A percentile compares a stretch with the other conserved stretches of the same genome.
These are phyloP conservation scores for Drosophila bocki DNA, from an alignment of 1,140 invertebrate species.

Conservation along the genomic window DNA sequence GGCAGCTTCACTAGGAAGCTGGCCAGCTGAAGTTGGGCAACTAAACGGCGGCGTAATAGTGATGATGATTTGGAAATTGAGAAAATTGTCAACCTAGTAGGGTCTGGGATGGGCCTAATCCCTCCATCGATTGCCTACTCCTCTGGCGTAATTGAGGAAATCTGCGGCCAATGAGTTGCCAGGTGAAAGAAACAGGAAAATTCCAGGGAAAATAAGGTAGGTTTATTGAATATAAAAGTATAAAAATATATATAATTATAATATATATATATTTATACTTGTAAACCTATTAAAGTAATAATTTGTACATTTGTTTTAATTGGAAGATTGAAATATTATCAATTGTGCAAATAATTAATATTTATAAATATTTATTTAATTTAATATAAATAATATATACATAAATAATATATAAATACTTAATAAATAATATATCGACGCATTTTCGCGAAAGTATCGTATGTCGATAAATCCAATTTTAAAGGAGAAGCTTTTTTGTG, in stretches of 20 bases:
- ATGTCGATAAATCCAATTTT: too few species aligned
- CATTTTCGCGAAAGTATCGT: too few species aligned
- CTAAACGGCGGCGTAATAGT: constrained; percentile 22
- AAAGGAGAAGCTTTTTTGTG: too few species aligned
- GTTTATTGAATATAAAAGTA: background rate
- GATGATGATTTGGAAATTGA: constrained; percentile 47
- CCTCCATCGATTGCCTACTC: constrained; percentile 13
- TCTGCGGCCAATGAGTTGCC: constrained; percentile 7
- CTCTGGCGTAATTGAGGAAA: constrained; percentile 37
- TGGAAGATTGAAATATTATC: background rate
- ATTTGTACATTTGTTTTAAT: background rate
- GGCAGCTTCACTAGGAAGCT: constrained; percentile 31
- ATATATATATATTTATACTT: background rate
- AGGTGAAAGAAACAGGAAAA: background rate
- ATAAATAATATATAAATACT: too few species aligned
- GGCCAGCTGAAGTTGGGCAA: constrained; percentile 23
- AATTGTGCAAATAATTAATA: background rate
- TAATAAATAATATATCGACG: too few species aligned
- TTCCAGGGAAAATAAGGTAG: background rate
- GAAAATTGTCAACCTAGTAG: constrained; percentile 40
- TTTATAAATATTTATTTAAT: too few species aligned
- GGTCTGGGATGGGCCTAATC: background rate
- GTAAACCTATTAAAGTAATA: background rate
- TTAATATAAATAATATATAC: too few species aligned
- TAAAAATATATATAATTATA: too few species aligned